phyloP scores from a whole-genome alignment of 2,888 invertebrate genomes.

The Hypomecis atomaria region DNA sequence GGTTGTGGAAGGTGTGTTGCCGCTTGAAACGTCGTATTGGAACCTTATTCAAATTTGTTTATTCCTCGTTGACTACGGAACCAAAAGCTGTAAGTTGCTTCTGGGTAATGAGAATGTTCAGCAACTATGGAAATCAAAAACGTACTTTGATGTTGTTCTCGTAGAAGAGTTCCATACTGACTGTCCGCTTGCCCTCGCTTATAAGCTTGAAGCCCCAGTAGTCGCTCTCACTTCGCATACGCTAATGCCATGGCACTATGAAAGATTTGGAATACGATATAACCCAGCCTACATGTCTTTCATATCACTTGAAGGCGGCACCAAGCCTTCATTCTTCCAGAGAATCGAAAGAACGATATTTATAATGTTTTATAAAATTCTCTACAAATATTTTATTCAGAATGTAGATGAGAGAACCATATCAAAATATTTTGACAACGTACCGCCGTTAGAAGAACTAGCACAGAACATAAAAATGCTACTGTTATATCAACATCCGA shows the following conservation, averaged over 20 bases:
- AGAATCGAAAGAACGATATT: constrained; percentile 73
- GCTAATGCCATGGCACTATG: constrained; percentile 84
- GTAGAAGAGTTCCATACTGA: constrained; percentile 86
- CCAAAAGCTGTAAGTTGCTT: constrained; percentile 58
- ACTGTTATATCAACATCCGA: constrained; percentile 84
- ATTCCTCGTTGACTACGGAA: constrained; percentile 53
- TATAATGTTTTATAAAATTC: constrained; percentile 44
- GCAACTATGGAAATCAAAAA: constrained; percentile 61
- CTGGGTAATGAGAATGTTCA: constrained; percentile 65
- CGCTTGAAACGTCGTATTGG: constrained; percentile 54
- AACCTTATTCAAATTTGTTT: constrained; percentile 47
- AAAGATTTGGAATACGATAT: constrained; percentile 82
- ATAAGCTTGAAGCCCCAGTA: constrained; percentile 82
- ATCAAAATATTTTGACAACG: constrained; percentile 69
- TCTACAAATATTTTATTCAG: constrained; percentile 54
- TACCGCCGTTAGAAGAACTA: constrained; percentile 80
- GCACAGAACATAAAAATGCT: constrained; percentile 78
- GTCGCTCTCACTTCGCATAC: constrained; percentile 83
- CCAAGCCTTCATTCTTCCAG: constrained; percentile 76
- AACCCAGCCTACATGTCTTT: constrained; percentile 85
- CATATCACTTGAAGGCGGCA: constrained; percentile 79
- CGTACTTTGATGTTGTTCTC: constrained; percentile 85
- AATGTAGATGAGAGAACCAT: constrained; percentile 58
- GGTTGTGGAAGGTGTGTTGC: constrained; percentile 58
- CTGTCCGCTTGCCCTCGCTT: constrained; percentile 84